Base-by-base conservation (phyloP, 2,888 invertebrate species). In the Meiosimyza platycephala region DNA sequence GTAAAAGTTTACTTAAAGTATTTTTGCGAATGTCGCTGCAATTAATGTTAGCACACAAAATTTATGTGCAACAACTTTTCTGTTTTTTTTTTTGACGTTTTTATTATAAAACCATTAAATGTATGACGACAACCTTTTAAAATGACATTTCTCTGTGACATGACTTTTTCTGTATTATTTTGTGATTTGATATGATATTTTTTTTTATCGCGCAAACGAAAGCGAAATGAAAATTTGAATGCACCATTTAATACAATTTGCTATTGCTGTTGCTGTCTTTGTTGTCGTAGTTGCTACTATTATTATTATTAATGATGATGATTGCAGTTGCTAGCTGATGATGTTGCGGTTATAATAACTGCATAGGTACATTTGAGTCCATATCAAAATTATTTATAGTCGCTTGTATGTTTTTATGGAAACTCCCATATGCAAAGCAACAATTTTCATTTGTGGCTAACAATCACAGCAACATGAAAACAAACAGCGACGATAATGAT, bases 191-290 rank as follows among this genome's bases (percentile, higher is more conserved):
- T 40, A 40, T 40, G 9, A 40, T 40, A 40, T 40, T 40, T 40
- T 40, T 9, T 40, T 40, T 9, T 40, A 9, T 9, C 6, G 40
- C 13, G 48, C 63, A 50, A 52, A 66, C 28, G 66, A 66, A 66
- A 54, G 54, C 55, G 67, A 54, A 47, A 67, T 16, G 33, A 55
- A 40, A 67, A 57, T 57, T 66, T 66, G 54, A 66, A 66, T 57
- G 57, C 67, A 67, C 22, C 55, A 67, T 67, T 67, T 57, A 48
- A 67, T 57, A 57, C 57, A 33, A 18, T 55, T 57, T 55, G 33
- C 22, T 22, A 13, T 52, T 65, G 28, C 33, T 28, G 65, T 51
- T 22, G 51, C 15, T 22, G 13, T 52, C 22, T 2, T 48, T n/a
- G 63, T 28, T 65, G 51, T 22, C 40, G 65, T 28, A 52, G 65